phyloP scores from a whole-genome alignment of 2,888 invertebrate species.

The Colostygia pectinataria region DNA sequence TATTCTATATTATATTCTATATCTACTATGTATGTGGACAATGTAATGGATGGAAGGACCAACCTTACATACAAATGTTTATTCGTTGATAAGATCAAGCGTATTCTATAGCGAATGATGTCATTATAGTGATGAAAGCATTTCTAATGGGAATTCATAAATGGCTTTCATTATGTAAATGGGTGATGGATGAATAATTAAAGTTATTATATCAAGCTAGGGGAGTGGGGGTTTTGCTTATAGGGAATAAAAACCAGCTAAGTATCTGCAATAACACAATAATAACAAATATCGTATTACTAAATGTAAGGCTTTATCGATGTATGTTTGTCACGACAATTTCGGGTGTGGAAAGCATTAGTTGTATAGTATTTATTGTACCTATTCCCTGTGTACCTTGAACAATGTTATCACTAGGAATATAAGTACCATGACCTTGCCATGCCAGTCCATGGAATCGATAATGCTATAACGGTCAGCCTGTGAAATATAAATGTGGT shows the following conservation, averaged over 20 bases:
- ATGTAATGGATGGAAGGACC: too few relatives aligned
- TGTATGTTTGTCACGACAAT: background rate
- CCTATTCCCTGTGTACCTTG: background rate
- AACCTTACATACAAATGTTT: background rate
- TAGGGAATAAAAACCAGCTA: constrained; percentile 5
- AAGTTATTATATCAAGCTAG: background rate
- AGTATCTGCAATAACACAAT: background rate
- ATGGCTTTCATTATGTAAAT: constrained; percentile 3
- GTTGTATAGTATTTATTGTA: too few relatives aligned
- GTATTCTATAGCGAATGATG: constrained; percentile 12
- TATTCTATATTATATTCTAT: too few relatives aligned
- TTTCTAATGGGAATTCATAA: constrained; percentile 6
- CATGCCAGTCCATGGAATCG: constrained; percentile 35
- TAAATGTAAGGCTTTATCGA: too few relatives aligned
- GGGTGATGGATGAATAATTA: constrained; percentile 1
- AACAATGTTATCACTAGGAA: constrained; percentile 15
- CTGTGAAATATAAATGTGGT: constrained; percentile 1
- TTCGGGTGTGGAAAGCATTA: constrained; percentile 24
- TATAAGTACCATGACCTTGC: constrained; percentile 34
- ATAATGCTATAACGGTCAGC: constrained; percentile 36
- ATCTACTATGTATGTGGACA: too few relatives aligned
- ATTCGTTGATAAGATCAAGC: background rate
- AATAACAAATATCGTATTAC: too few relatives aligned
- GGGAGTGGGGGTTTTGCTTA: background rate
- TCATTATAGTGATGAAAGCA: constrained; percentile 3